Conservation (phyloP, 1,140 invertebrate genomes). For the Hermatobates lingyangjiaoensis region DNA sequence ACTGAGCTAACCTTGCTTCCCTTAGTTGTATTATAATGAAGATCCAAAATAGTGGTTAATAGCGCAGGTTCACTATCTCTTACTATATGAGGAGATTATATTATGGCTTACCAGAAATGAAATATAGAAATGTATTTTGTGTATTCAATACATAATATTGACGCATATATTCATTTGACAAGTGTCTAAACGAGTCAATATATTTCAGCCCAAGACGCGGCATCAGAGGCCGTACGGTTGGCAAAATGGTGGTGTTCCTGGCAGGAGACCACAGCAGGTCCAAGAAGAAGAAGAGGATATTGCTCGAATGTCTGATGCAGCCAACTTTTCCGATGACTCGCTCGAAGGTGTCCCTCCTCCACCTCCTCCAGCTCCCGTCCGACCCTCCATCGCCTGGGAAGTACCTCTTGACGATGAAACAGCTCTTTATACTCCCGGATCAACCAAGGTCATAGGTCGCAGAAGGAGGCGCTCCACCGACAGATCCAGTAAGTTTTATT, state of each 20-base stretch:
- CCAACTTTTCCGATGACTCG: slow-evolving; percentile 63
- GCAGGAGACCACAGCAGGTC: no score
- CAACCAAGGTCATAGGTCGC: slow-evolving; percentile 42
- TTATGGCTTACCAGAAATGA: no score
- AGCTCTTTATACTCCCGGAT: slow-evolving; percentile 45
- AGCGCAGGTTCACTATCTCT: no score
- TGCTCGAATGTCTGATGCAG: slow-evolving; percentile 30
- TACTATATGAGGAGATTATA: no score
- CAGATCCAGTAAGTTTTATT: slow-evolving; percentile 25
- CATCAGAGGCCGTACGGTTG: slow-evolving; percentile 51
- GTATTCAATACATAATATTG: not conserved
- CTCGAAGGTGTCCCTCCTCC: slow-evolving; percentile 40
- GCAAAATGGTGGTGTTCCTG: slow-evolving; percentile 33
- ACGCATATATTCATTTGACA: not conserved
- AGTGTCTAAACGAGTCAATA: no score
- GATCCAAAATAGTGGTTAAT: no score
- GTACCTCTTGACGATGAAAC: slow-evolving; percentile 44
- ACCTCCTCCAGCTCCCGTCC: slow-evolving; percentile 27
- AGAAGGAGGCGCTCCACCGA: slow-evolving; percentile 31
- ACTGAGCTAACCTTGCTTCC: no score
- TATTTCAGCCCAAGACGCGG: slow-evolving; percentile 45
- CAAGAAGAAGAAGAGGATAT: slow-evolving; percentile 16
- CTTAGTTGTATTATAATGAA: no score
- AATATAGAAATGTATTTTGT: no score
- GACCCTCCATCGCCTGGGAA: slow-evolving; percentile 63